Evolutionary conservation across 2,888 invertebrate genomes (phyloP).

Genomic region (Iselma pallidipennis): DNA sequence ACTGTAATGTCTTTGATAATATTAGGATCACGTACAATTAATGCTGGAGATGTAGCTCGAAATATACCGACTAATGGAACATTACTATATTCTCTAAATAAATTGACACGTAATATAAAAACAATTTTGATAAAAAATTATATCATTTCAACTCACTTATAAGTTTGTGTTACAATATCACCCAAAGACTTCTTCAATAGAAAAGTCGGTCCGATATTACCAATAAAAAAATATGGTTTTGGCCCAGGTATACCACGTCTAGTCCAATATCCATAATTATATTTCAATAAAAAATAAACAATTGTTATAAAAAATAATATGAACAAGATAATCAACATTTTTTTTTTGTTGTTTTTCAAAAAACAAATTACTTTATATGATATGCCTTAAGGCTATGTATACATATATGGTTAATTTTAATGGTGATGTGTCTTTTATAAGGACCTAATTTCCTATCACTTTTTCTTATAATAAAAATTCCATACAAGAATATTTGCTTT

Average conservation of each 20-base stretch:
- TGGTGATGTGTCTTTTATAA: too few species aligned
- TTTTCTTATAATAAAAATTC: too few species aligned
- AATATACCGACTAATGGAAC: slow-evolving; percentile 50
- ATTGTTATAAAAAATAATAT: background rate
- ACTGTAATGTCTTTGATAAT: slow-evolving; percentile 46
- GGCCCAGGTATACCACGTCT: slow-evolving; percentile 36
- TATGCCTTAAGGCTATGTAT: too few species aligned
- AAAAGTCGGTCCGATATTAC: slow-evolving; percentile 37
- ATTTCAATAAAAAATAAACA: background rate
- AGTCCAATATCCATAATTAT: slow-evolving; percentile 28
- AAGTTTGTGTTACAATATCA: slow-evolving; percentile 38
- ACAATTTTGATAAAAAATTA: background rate
- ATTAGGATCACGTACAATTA: slow-evolving; percentile 49
- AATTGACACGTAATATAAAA: background rate
- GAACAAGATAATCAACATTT: background rate
- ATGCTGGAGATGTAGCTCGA: slow-evolving; percentile 41
- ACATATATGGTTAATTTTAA: too few species aligned
- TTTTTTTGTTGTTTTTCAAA: background rate
- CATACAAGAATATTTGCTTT: background rate
- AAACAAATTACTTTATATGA: background rate
- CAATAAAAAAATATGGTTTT: slow-evolving; percentile 21
- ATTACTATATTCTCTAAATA: slow-evolving; percentile 41
- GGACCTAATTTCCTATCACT: too few species aligned
- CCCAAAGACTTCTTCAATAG: slow-evolving; percentile 36
- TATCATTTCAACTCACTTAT: slow-evolving; percentile 45